A percentile compares a stretch with the other conserved stretches of the same genome.
Conservation (phyloP, 2,113 vertebrate species). For the Pluvianellus socialis region DNA sequence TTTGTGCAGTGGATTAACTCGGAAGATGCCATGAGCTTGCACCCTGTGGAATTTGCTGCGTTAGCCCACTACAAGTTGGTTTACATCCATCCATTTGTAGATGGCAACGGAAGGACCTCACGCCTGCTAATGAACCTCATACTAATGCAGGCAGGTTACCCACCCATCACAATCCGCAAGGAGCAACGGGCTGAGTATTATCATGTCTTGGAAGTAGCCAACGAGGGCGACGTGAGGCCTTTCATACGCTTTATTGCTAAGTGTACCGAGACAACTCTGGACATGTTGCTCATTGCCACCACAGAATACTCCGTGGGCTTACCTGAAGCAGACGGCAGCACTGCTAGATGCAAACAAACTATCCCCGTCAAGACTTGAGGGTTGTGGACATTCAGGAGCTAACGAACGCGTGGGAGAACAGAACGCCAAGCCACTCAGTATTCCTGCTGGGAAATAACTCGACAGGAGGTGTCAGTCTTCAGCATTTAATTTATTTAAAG, state of each 20-base stretch:
- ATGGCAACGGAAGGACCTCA: constrained; percentile 92
- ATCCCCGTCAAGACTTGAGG: constrained; percentile 81
- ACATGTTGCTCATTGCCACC: constrained; percentile 92
- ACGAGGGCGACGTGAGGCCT: constrained; percentile 92
- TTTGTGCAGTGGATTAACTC: constrained; percentile 95
- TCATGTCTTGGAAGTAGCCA: constrained; percentile 86
- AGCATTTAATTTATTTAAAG: constrained; percentile 56
- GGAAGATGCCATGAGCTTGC: constrained; percentile 88
- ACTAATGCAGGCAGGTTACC: constrained; percentile 94
- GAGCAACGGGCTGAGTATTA: constrained; percentile 95
- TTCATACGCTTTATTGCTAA: constrained; percentile 97
- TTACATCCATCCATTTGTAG: constrained; percentile 94
- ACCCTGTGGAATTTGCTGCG: constrained; percentile 93
- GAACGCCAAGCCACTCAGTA: fast-evolving
- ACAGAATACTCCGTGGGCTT: constrained; percentile 88
- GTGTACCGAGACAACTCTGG: constrained; percentile 92
- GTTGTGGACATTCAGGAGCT: fast-evolving
- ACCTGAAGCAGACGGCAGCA: constrained; percentile 78
- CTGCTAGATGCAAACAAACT: constrained; percentile 81
- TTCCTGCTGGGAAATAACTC: not conserved
- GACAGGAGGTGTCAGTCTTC: not conserved
- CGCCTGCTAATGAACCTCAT: constrained; percentile 95
- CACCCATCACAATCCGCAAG: constrained; percentile 93
- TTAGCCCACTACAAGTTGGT: constrained; percentile 96
- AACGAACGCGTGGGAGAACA: fast-evolving